phyloP scores from a whole-genome alignment of 1,140 invertebrate species.

The Vollenhovia emeryi region DNA sequence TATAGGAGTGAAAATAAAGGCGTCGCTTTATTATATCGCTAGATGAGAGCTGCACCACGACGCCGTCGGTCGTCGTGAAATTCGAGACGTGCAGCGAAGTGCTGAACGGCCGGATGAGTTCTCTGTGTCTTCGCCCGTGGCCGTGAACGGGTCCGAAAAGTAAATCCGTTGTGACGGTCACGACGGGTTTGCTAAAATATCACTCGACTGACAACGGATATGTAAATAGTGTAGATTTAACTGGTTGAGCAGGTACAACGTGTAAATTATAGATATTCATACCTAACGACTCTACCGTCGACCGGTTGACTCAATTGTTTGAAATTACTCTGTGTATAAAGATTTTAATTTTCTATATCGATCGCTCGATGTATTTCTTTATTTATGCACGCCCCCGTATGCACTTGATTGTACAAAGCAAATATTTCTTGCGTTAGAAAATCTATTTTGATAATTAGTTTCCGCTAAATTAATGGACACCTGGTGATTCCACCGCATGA shows the following conservation, averaged over 20 bases:
- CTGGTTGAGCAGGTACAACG: not conserved
- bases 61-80: conserved; percentile 18
- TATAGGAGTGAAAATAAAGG: conserved; percentile 44
- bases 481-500: no score
- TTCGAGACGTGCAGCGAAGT: conserved; percentile 47
- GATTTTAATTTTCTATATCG: not conserved
- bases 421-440: not conserved
- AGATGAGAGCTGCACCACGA: conserved; percentile 20
- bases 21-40: conserved; percentile 54
- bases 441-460: not conserved
- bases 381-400: not conserved
- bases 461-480: no score
- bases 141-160: not conserved
- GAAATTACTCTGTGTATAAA: not conserved
- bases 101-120: not conserved
- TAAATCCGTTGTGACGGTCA: not conserved
- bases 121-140: not conserved
- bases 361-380: not conserved
- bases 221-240: conserved; percentile 13
- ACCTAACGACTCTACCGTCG: not conserved
- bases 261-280: not conserved
- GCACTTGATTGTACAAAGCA: not conserved
- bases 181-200: not conserved
- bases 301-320: not conserved
- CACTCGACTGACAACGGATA: not conserved